Evolutionary conservation across 1,140 invertebrate species (phyloP), one percentile per base, ranked within the genome.

Genomic region (Drosophila novamexicana): DNA sequence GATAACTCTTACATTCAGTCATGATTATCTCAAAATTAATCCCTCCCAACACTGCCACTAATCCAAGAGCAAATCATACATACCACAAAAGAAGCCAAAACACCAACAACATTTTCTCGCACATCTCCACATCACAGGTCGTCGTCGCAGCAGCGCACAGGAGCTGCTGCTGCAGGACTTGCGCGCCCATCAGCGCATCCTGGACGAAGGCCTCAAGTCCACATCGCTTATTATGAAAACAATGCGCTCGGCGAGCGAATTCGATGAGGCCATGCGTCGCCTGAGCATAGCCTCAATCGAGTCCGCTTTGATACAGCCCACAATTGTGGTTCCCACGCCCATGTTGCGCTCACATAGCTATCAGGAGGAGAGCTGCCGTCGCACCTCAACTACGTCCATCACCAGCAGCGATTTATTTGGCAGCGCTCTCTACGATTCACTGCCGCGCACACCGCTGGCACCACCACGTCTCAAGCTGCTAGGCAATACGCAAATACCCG

Each of bases 161-260:
- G 83, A 90, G 70, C 65, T 91, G 42, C 42, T 91, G 49, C 63
- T 91, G 29, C 78, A 91, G 54, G 86, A 91, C 63, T 71, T 91
- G 36, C 90, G 90, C 47, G 62, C 79, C 47, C 90, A 91, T 50
- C 90, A 91, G 58, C 86, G 86, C 47, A 81, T 91, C 44, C 71
- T 91, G 16, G 90, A 91, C 52, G 90, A 92, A 44, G 90, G 90
- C 12, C 54, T 92, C 18, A 92, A 92, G 61, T 92, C 91, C 16
- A 92, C 91, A 0, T 90, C 91, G n/a, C 68, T 92, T 16, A 92
- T 92, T 12, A 92, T 92, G 68, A 83, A 76, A 61, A 92, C 91
- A 4, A 90, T 92, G 85, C 88, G 90, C 9, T 91, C 91, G 39
- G 88, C 90, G 22, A 92, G 63, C 45, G 82, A 91, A 76, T 92